Evolutionary conservation across 2,113 vertebrate genomes (phyloP).

Genomic region (Heterocephalus glaber): DNA sequence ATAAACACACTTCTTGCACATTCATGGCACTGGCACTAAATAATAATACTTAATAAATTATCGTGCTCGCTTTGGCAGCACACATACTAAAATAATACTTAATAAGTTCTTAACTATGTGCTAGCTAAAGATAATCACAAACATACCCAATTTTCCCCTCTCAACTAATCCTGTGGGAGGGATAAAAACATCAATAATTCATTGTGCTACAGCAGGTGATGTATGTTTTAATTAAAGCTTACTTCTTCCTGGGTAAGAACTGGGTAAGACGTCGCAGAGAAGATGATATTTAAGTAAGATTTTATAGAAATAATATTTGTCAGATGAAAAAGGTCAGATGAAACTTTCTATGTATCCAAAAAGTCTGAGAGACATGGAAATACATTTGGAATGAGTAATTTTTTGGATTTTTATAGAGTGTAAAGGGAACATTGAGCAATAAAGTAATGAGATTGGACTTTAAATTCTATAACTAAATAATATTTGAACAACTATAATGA

Average conservation of each 20-base stretch:
- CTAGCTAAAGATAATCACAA: background rate
- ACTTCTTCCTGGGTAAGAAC: background rate
- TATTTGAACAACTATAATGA: background rate
- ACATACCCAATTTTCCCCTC: background rate
- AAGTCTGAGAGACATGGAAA: background rate
- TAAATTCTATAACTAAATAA: background rate
- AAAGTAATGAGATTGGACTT: background rate
- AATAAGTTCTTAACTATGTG: background rate
- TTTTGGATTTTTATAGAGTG: background rate
- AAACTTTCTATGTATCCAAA: background rate
- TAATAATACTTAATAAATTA: background rate
- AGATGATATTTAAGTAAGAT: background rate
- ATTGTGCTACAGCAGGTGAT: background rate
- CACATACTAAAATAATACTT: too few relatives aligned
- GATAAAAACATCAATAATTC: background rate
- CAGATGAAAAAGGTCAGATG: background rate
- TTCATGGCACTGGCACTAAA: background rate
- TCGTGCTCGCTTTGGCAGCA: too few relatives aligned
- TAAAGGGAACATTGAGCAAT: background rate
- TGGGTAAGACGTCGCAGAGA: background rate
- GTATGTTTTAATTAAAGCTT: background rate
- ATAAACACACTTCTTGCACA: background rate
- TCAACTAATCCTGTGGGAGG: background rate
- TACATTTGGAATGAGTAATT: background rate
- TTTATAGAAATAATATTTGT: background rate